phyloP scores from a whole-genome alignment of 2,797 vertebrate species.

The Liasis olivaceus region DNA sequence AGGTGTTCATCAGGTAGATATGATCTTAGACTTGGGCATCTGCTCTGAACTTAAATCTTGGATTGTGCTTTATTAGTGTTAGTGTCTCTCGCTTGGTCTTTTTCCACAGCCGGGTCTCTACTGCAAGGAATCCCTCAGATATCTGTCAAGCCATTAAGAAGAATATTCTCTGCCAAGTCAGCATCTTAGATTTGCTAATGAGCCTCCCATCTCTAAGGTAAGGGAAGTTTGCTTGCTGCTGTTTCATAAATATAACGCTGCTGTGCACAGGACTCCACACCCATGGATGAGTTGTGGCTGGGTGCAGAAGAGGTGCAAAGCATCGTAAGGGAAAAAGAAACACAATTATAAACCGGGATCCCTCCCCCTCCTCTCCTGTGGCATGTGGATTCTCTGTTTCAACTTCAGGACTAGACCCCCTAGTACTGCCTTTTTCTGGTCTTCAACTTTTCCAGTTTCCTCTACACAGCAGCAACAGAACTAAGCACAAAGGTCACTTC shows the following conservation, averaged over 20 bases:
- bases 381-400: not conserved
- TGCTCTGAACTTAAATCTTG: slow-evolving; percentile 49
- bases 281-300: not conserved
- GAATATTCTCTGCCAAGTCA: slow-evolving; percentile 49
- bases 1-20: slow-evolving; percentile 63
- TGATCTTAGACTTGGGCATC: slow-evolving; percentile 48
- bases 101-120: slow-evolving; percentile 23
- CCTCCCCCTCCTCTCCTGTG: not conserved
- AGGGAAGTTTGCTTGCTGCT: slow-evolving; percentile 22
- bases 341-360: not conserved
- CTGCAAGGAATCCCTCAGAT: slow-evolving; percentile 62
- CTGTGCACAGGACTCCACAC: not conserved
- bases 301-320: not conserved
- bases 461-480: too few relatives aligned
- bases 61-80: slow-evolving; percentile 65
- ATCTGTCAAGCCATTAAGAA: slow-evolving; percentile 68
- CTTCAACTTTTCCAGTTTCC: not conserved
- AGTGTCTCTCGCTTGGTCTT: slow-evolving; percentile 8
- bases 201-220: slow-evolving; percentile 49
- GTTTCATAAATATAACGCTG: slow-evolving; percentile 7
- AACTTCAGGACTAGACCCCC: not conserved
- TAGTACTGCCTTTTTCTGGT: not conserved
- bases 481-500: not conserved
- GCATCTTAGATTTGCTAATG: slow-evolving; percentile 50
- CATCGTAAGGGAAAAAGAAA: not conserved